These are phyloP conservation scores for Sylvia borin DNA, from an alignment of 2,797 vertebrate species.

Conservation along the genomic window DNA sequence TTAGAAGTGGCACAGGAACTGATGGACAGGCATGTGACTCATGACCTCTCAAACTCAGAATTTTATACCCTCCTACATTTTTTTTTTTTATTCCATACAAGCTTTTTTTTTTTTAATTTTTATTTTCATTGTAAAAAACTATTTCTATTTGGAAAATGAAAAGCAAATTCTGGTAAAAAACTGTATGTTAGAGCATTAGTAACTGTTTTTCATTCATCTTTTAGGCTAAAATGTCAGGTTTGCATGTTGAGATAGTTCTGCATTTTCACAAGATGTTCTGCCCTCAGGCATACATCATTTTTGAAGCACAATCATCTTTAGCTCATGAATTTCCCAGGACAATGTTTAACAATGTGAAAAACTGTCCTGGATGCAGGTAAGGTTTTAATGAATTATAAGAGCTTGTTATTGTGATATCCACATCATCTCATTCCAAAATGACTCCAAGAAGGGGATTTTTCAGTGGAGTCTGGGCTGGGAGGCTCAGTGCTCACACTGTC, in stretches of 20 bases:
- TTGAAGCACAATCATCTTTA: background rate
- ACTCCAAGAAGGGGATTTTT: background rate
- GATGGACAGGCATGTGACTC: background rate
- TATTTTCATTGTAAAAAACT: background rate
- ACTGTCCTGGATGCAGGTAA: background rate
- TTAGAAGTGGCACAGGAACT: background rate
- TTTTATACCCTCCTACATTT: background rate
- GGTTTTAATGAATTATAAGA: background rate
- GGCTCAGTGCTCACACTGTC: background rate
- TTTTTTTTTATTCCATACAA: background rate
- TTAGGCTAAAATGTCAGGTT: background rate
- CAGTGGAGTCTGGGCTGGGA: background rate
- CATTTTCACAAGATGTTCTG: background rate
- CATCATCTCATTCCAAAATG: background rate
- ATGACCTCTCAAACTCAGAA: background rate
- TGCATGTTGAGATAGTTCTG: background rate
- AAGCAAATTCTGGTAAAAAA: background rate
- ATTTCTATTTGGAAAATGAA: background rate
- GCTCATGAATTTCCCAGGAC: background rate
- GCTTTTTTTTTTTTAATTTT: background rate
- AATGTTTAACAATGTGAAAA: background rate
- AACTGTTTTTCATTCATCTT: background rate
- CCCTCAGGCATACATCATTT: background rate
- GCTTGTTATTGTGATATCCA: background rate
- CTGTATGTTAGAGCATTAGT: background rate